A percentile compares a stretch with the other conserved stretches of the same genome.
Conservation (phyloP, 2,888 invertebrate genomes). For the Parnassius mnemosyne region DNA sequence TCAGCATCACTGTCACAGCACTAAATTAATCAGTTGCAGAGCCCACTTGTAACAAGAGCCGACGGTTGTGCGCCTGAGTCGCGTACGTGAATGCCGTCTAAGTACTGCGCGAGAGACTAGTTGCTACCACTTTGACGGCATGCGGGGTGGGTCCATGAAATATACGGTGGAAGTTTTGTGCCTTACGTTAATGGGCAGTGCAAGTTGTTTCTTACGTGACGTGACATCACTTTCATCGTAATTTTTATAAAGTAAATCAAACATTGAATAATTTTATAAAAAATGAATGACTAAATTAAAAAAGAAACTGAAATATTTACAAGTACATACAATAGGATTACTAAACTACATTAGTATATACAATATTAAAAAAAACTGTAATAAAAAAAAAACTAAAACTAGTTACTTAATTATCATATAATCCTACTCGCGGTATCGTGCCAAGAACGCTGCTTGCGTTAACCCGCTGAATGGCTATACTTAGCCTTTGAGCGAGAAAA, state of each 20-base stretch:
- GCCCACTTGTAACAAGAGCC: conserved; percentile 9
- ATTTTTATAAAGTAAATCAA: conserved; percentile 5
- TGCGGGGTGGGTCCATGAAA: conserved; percentile 16
- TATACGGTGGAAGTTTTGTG: conserved; percentile 13
- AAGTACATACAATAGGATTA: conserved; percentile 17
- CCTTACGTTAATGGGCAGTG: conserved; percentile 7
- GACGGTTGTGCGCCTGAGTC: conserved; percentile 35
- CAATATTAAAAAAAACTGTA: too few relatives aligned
- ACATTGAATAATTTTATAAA: neutral
- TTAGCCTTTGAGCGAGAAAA: too few relatives aligned
- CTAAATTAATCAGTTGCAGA: conserved; percentile 31
- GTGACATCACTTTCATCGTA: conserved; percentile 9
- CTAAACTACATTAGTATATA: conserved; percentile 4
- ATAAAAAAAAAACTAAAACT: too few relatives aligned
- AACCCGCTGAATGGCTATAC: too few relatives aligned
- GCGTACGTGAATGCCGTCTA: conserved; percentile 42
- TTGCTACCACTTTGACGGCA: conserved; percentile 6
- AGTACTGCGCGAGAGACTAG: conserved; percentile 19
- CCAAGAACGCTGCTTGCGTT: too few relatives aligned
- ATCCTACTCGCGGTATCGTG: too few relatives aligned
- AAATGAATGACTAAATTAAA: neutral
- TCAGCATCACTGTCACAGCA: conserved; percentile 71
- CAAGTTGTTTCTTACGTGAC: conserved; percentile 2
- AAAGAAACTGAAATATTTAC: conserved; percentile 11
- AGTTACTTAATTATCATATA: too few relatives aligned